Percentiles rank a stretch among this genome's conserved stretches.
Evolutionary conservation across 2,888 invertebrate genomes (phyloP).

Genomic region (Pilophorus perplexus): DNA sequence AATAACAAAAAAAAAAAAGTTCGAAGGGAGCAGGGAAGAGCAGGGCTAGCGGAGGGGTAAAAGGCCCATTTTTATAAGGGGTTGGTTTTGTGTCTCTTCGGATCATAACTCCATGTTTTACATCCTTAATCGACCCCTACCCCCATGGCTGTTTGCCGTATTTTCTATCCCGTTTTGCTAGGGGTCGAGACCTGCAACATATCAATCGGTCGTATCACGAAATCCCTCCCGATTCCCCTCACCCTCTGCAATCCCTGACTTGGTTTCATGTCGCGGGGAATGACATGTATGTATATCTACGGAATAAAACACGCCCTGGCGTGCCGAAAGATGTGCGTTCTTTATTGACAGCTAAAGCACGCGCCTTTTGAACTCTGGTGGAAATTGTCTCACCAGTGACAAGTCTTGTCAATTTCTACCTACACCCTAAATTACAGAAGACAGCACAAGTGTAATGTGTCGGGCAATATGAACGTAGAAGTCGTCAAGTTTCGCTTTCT

Average conservation of each 20-base stretch:
- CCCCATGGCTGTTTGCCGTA: too few relatives aligned
- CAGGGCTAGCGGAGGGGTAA: conserved; percentile 12
- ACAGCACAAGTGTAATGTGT: too few relatives aligned
- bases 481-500: too few relatives aligned
- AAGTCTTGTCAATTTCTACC: too few relatives aligned
- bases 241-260: not conserved
- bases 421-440: too few relatives aligned
- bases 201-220: conserved; percentile 10
- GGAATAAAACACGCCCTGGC: not conserved
- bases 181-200: conserved; percentile 3
- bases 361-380: too few relatives aligned
- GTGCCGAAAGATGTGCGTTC: not conserved
- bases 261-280: not conserved
- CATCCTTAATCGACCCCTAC: conserved; percentile 33
- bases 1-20: conserved; percentile 20
- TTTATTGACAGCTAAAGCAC: not conserved
- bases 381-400: too few relatives aligned
- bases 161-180: too few relatives aligned
- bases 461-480: too few relatives aligned
- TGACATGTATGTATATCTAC: not conserved
- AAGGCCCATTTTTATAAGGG: conserved; percentile 32
- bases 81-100: conserved; percentile 23
- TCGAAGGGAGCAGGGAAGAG: not conserved
- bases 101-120: conserved; percentile 31
- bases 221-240: not conserved